A percentile compares a stretch with the other conserved stretches of the same genome.
phyloP scores from a whole-genome alignment of 2,113 vertebrate genomes.

The Mormyrus lacerda region DNA sequence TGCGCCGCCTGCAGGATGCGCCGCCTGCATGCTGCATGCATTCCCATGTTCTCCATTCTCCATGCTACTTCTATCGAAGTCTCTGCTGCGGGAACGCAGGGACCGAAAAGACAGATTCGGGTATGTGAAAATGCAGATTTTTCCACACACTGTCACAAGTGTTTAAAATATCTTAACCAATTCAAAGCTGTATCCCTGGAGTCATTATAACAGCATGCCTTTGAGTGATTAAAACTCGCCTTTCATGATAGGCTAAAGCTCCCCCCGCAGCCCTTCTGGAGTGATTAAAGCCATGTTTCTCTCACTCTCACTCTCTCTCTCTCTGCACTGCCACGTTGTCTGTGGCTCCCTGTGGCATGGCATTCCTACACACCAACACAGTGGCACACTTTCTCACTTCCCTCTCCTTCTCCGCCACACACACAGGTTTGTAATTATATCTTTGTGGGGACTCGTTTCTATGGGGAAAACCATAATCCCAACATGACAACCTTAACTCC shows the following conservation, averaged over 20 bases:
- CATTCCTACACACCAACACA: constrained; percentile 26
- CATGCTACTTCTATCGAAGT: constrained; percentile 17
- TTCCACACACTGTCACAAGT: background rate
- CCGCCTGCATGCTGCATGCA: background rate
- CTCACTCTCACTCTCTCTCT: constrained; percentile 23
- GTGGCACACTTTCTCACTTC: constrained; percentile 20
- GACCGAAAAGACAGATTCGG: background rate
- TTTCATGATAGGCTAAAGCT: constrained; percentile 11
- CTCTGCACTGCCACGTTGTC: constrained; percentile 53
- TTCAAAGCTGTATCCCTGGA: constrained; percentile 11
- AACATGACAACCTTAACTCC: no score
- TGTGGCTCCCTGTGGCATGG: constrained; percentile 33
- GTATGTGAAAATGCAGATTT: background rate
- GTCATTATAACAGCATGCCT: background rate
- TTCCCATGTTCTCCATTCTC: background rate
- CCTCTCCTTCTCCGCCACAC: background rate
- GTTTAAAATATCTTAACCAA: constrained; percentile 15
- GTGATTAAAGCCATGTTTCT: constrained; percentile 19
- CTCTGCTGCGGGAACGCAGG: constrained; percentile 4
- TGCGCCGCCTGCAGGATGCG: background rate
- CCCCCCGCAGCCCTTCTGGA: background rate
- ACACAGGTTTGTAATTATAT: no score
- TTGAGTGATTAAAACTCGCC: constrained; percentile 3
- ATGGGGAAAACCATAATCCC: no score
- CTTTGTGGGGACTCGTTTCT: no score